These are phyloP conservation scores for Morus bassanus DNA, from an alignment of 2,797 vertebrate species.

Conservation along the genomic window DNA sequence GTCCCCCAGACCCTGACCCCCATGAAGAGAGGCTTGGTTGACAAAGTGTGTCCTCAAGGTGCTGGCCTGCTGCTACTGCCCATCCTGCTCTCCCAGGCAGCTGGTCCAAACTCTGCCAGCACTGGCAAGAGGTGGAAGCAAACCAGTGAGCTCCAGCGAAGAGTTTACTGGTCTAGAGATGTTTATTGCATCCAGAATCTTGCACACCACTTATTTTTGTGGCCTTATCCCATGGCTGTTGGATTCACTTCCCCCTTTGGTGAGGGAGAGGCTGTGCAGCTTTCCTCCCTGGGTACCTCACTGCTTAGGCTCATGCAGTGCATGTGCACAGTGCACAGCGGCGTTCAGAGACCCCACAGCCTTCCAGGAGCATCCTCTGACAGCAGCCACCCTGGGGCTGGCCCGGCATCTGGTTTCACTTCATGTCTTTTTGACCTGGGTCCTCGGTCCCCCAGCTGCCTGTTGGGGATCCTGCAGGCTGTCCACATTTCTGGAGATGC, in stretches of 20 bases:
- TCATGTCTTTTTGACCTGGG: neutral
- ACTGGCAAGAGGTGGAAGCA: neutral
- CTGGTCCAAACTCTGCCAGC: neutral
- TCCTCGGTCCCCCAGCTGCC: neutral
- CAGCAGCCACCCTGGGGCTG: neutral
- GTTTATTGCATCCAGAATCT: neutral
- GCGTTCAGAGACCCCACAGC: neutral
- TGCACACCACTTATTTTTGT: neutral
- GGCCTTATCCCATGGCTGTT: neutral
- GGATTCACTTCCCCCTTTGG: neutral
- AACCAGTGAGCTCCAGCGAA: neutral
- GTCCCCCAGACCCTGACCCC: neutral
- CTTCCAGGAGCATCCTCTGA: neutral
- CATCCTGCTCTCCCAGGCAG: neutral
- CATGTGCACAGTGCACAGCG: fast-evolving
- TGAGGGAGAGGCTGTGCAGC: neutral
- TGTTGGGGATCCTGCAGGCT: neutral
- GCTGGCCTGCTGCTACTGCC: neutral
- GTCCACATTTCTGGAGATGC: neutral
- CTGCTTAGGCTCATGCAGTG: neutral
- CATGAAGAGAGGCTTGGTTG: neutral
- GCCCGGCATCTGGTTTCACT: neutral
- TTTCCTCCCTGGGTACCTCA: neutral
- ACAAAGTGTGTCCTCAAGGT: neutral
- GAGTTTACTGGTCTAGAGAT: neutral